Conservation (phyloP, 2,113 vertebrate genomes). For the Pluvialis apricaria region DNA sequence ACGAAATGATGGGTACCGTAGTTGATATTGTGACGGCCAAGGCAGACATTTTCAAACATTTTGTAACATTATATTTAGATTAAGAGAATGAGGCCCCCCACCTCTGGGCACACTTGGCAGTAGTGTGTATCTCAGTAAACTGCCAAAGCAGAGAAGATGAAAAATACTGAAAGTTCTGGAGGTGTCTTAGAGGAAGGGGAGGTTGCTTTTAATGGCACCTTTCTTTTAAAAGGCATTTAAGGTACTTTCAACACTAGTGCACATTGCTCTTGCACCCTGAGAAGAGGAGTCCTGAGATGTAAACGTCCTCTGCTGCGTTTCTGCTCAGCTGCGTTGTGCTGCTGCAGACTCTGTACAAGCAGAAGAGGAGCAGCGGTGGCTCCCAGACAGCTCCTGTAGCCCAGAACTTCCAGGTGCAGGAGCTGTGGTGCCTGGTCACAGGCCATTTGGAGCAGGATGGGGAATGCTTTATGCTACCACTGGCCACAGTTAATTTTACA, state of each 20-base stretch:
- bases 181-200: neutral
- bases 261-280: neutral
- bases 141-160: neutral
- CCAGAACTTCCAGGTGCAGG: neutral
- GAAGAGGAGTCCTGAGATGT: neutral
- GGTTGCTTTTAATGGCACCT: neutral
- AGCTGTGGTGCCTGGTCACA: neutral
- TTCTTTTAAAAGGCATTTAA: neutral
- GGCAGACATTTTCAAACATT: neutral
- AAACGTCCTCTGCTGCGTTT: fast-evolving
- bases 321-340: neutral
- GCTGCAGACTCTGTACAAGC: neutral
- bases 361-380: neutral
- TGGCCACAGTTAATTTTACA: neutral
- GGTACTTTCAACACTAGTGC: neutral
- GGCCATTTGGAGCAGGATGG: neutral
- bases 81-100: neutral
- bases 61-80: neutral
- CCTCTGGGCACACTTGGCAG: neutral
- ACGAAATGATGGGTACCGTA: fast-evolving
- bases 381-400: neutral
- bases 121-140: neutral
- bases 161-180: neutral
- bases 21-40: neutral
- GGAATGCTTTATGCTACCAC: neutral